A percentile compares a stretch with the other conserved stretches of the same genome.
phyloP scores from a whole-genome alignment of 2,113 vertebrate genomes.

The Oreochromis spilurus region DNA sequence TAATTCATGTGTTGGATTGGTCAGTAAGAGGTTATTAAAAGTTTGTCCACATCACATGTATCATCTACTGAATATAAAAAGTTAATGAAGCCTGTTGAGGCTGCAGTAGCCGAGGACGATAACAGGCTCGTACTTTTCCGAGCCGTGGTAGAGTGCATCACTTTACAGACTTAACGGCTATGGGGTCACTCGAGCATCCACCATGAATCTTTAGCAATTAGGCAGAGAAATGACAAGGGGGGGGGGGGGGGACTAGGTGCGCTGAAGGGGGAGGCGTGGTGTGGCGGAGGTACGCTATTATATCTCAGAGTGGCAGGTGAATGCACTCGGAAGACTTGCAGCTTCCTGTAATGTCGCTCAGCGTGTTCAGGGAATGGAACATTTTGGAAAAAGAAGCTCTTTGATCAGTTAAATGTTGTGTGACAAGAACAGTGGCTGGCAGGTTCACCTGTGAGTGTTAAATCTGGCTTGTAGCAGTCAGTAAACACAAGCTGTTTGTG shows the following conservation, averaged over 20 bases:
- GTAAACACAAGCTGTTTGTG: conserved; percentile 17
- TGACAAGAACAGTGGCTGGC: conserved; percentile 23
- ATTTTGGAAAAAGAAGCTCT: conserved; percentile 1
- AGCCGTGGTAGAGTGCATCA: not conserved
- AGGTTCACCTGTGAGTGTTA: conserved; percentile 33
- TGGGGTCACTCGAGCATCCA: not conserved
- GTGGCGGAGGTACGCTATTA: not conserved
- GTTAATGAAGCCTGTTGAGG: conserved; percentile 46
- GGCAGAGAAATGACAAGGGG: not conserved
- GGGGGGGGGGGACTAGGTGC: not conserved
- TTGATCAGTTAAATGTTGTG: conserved; percentile 48
- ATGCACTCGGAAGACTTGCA: not conserved
- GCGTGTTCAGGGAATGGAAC: not conserved
- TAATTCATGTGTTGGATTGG: not conserved
- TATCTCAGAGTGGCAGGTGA: conserved; percentile 1
- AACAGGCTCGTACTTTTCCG: not conserved
- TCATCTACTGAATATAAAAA: conserved; percentile 40
- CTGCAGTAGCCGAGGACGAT: conserved; percentile 16
- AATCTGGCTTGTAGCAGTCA: conserved; percentile 11
- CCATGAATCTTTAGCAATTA: conserved; percentile 37
- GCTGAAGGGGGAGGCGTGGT: not conserved
- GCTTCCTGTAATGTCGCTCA: conserved; percentile 13
- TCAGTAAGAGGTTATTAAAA: conserved; percentile 8
- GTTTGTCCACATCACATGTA: conserved; percentile 29
- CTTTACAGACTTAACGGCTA: conserved; percentile 21